Evolutionary conservation across 2,113 vertebrate genomes (phyloP).

Genomic region (Tupaia chinensis): DNA sequence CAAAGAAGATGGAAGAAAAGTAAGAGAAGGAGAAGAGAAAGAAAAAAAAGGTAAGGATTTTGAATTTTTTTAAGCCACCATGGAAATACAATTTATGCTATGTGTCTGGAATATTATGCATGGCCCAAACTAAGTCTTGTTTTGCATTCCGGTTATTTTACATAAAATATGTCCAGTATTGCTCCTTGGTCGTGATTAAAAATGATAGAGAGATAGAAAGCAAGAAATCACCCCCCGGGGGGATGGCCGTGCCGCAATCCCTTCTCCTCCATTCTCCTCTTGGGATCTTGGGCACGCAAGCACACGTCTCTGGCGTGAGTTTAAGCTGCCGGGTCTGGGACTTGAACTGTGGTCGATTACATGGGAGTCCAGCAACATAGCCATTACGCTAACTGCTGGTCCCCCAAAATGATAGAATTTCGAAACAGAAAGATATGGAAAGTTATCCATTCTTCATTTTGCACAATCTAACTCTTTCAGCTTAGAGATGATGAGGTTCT

Average conservation of each 20-base stretch:
- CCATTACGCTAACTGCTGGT: too few species aligned
- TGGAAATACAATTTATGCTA: not conserved
- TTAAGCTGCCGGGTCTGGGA: too few species aligned
- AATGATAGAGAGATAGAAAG: not conserved
- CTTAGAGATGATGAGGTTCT: not conserved
- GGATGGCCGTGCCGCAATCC: too few species aligned
- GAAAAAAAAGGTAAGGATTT: not conserved
- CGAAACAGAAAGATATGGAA: not conserved
- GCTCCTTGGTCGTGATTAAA: not conserved
- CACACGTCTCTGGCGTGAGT: too few species aligned
- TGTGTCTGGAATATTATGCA: not conserved
- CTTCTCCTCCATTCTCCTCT: too few species aligned
- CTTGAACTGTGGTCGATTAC: too few species aligned
- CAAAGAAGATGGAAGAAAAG: not conserved
- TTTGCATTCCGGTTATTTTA: constrained; percentile 20
- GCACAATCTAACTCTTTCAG: not conserved
- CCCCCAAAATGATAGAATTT: not conserved
- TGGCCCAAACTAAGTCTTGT: not conserved
- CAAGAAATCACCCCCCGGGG: too few species aligned
- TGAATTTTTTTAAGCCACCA: not conserved
- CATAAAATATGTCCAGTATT: not conserved
- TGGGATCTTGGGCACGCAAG: too few species aligned
- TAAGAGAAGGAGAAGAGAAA: not conserved
- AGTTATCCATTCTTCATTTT: not conserved
- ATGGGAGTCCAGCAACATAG: too few species aligned